Percentiles rank a stretch among this genome's conserved stretches.
phyloP scores from a whole-genome alignment of 2,797 vertebrate species.

The Strix occidentalis region DNA sequence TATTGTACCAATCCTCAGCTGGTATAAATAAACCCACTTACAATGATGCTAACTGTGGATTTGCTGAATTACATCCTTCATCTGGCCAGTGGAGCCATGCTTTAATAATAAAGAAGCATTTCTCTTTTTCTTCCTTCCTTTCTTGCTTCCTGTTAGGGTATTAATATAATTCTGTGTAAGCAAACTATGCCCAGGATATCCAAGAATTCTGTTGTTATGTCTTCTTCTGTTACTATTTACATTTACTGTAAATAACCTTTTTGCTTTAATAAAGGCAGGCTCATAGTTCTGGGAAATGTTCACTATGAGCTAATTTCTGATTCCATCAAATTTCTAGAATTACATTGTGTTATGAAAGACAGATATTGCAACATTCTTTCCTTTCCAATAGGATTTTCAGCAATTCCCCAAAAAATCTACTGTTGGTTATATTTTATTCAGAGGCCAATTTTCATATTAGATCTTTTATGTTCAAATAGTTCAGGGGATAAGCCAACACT shows the following conservation, averaged over 20 bases:
- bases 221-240: conserved; percentile 16
- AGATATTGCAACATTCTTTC: not conserved
- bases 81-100: conserved; percentile 19
- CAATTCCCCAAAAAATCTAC: not conserved
- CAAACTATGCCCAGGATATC: conserved; percentile 32
- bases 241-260: conserved; percentile 20
- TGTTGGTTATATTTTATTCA: conserved; percentile 5
- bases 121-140: conserved; percentile 33
- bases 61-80: conserved; percentile 23
- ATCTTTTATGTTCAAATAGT: conserved; percentile 26
- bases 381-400: not conserved
- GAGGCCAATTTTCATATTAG: conserved; percentile 32
- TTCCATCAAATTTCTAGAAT: not conserved
- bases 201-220: conserved; percentile 12
- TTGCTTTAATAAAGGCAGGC: not conserved
- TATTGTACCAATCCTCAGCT: conserved; percentile 4
- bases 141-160: conserved; percentile 10
- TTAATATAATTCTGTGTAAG: conserved; percentile 28
- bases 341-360: not conserved
- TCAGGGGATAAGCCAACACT: not conserved
- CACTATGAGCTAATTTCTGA: not conserved
- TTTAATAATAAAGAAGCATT: not conserved
- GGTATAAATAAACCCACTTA: conserved; percentile 3
- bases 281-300: not conserved
- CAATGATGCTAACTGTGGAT: not conserved